Evolutionary conservation across 1,140 invertebrate genomes (phyloP).

Genomic region (Homarus americanus): DNA sequence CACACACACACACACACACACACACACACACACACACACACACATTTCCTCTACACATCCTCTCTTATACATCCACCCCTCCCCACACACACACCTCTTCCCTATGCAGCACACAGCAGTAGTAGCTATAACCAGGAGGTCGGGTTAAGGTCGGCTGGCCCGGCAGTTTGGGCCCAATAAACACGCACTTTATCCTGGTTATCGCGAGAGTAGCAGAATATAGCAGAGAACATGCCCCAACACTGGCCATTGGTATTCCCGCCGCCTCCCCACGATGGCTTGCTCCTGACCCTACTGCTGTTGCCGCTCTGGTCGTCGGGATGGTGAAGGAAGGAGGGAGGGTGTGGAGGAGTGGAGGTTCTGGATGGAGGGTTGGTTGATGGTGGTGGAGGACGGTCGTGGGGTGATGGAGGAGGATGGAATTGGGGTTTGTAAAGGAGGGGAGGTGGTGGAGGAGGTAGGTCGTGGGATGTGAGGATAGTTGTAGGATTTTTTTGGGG

Average conservation of each 20-base stretch:
- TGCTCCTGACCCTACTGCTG: not conserved
- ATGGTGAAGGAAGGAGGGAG: not conserved
- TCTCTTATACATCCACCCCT: not conserved
- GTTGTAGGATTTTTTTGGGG: too few relatives aligned
- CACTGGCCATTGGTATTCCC: slow-evolving; percentile 52
- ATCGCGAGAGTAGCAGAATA: slow-evolving; percentile 38
- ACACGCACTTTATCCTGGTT: slow-evolving; percentile 57
- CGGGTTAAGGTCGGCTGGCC: not conserved
- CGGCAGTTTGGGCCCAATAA: slow-evolving; percentile 42
- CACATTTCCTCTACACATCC: not conserved
- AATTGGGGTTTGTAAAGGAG: not conserved
- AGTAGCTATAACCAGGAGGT: not conserved
- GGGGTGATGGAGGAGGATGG: not conserved
- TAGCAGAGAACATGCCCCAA: slow-evolving; percentile 24
- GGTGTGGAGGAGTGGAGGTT: not conserved
- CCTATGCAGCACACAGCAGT: not conserved
- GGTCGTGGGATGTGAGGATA: not conserved
- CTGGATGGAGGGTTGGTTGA: not conserved
- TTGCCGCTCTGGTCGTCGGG: not conserved
- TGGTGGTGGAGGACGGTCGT: not conserved
- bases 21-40: too few relatives aligned
- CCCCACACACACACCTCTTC: not conserved
- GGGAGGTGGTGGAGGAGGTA: slow-evolving; percentile 1
- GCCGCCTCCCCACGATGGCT: not conserved
- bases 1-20: too few relatives aligned